Evolutionary conservation across 2,888 invertebrate genomes (phyloP), one percentile per base, ranked within the genome.

Genomic region (Bombylius major): DNA sequence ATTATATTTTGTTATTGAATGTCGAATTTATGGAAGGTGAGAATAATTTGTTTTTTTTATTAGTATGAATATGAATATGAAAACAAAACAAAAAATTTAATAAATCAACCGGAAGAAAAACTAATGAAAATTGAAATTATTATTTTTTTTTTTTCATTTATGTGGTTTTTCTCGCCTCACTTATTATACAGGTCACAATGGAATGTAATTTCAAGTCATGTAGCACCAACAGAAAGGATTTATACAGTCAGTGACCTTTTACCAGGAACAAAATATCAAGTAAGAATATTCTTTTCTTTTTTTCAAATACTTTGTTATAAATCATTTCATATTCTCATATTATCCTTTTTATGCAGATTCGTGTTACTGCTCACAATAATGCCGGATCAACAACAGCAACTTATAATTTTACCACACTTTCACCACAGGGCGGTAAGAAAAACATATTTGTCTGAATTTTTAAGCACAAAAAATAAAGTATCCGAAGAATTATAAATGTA

Each of bases 331-430:
- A 23, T 23, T 23, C 23, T 23, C 23, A 2, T n/a, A n/a, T 23
- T 23, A 23, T 23, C 23, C 23, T 36, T 36, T 36, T 36, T 42
- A 23, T 60, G 50, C 67, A 73, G 65, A 75, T 87, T 8, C 80
- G 82, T 60, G 84, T 88, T 59, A 86, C 84, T 1, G 90, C 91
- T 0, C 86, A 88, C 70, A 92, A 92, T 72, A 89, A 90, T 71
- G 91, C 91, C 0, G 92, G 92, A 0, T 86, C 87, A 60, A 88
- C 88, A 2, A 81, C 84, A 50, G 89, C 89, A 0, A 76, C 88
- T 12, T 91, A 90, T 69, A 89, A 90, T 75, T 88, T 90, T 69
- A 88, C 89, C 36, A 92, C 91, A 3, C 80, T 89, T 59, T 85
- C 86, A 7, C 75, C 85, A 14, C 82, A 82, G 66, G 88, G 87